Base-by-base conservation (phyloP, 2,888 invertebrate species). In the Elegia similella region DNA sequence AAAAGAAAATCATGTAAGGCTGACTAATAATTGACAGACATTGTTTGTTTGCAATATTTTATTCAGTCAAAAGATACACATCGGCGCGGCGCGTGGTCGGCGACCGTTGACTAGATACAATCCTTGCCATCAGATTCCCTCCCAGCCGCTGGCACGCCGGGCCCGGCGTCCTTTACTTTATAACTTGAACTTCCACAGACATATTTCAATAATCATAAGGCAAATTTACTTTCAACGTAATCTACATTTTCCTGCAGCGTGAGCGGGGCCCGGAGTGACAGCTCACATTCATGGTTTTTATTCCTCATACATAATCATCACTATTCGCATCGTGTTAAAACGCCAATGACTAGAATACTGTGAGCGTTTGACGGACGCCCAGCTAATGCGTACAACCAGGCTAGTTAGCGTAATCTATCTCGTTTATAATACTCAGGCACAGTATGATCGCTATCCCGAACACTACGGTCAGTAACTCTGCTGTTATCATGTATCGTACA, bases 41-140 rank as follows among this genome's bases (percentile, higher is more conserved):
- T 23, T 43, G 44, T 53, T 66, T 67, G 68, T 68, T 79, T 69
- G 72, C 70, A 77, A 77, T 75, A 74, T 73, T 79, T 78, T 80
- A 82, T 80, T 84, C 81, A 81, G 80, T 82, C 80, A 77, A 80
- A 78, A 73, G 16, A 79, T 77, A 78, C 69, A 69, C 70, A 63
- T 64, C 64, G 66, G 57, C n/a, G n/a, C n/a, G 62, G 60, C 53
- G 59, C 67, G 55, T 61, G 10, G 58, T 56, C 58, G 54, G 23
- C 61, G 56, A 48, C 54, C 47, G 46, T 32, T 64, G 66, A 66
- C 64, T 67, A 63, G 65, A 56, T 61, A 65, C 59, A 62, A 44
- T 59, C 58, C 61, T 61, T 59, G 55, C 17, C 16, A 46, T 1
- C 23, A 42, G 23, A 16, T 43, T 32, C 13, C 13, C 42, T 42